Evolutionary conservation across 1,140 invertebrate species (phyloP).

Genomic region (Spodoptera litura): DNA sequence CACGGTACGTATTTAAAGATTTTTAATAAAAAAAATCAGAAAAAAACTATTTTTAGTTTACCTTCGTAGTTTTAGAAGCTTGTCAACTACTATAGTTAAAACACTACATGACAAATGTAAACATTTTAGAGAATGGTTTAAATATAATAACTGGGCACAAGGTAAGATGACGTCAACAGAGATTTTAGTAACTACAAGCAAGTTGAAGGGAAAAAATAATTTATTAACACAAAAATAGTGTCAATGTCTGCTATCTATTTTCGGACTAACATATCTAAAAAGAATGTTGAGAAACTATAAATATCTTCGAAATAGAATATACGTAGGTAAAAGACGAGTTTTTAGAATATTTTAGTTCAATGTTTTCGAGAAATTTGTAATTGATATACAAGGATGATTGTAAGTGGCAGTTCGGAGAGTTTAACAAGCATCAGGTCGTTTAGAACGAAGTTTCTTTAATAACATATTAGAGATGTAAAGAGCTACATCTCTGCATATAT

Average conservation of each 20-base stretch:
- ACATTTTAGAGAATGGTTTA: background rate
- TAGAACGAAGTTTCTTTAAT: too few species aligned
- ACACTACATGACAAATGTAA: background rate
- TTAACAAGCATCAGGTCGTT: too few species aligned
- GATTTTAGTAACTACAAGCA: background rate
- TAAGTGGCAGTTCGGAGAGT: background rate
- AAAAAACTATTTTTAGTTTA: too few species aligned
- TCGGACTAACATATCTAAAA: constrained; percentile 7
- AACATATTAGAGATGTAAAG: too few species aligned
- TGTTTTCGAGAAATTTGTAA: constrained; percentile 4
- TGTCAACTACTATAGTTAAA: too few species aligned
- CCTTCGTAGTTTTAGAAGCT: too few species aligned
- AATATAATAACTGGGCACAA: constrained; percentile 15
- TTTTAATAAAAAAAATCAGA: too few species aligned
- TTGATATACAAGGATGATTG: background rate
- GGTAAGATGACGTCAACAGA: background rate
- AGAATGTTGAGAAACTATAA: constrained; percentile 22
- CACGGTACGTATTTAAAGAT: too few species aligned
- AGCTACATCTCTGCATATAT: too few species aligned
- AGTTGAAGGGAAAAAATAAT: background rate
- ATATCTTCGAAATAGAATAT: background rate
- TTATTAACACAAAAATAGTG: constrained; percentile 22
- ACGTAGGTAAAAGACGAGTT: constrained; percentile 8
- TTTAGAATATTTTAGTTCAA: constrained; percentile 2
- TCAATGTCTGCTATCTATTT: constrained; percentile 26